These are phyloP conservation scores for Pseudeuparius sepicola DNA, from an alignment of 2,888 invertebrate species.

Conservation along the genomic window DNA sequence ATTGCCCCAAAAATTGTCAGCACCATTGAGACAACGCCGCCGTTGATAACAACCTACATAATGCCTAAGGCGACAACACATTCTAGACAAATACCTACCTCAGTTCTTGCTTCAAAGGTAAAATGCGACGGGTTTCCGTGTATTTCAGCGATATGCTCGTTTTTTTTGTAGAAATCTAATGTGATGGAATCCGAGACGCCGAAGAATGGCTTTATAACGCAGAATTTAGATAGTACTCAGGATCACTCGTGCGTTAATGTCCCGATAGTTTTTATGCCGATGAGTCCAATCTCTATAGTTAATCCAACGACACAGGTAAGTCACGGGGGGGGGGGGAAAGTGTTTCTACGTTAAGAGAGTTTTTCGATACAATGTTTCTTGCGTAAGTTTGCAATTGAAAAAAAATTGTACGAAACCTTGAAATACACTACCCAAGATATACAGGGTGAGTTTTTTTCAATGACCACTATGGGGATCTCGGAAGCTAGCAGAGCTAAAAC, in stretches of 20 bases:
- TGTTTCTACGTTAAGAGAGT: no score
- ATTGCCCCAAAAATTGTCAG: slow-evolving; percentile 25
- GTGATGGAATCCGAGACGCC: slow-evolving; percentile 21
- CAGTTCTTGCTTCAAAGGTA: slow-evolving; percentile 24
- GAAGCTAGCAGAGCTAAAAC: no score
- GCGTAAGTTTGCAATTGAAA: no score
- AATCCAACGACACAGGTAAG: slow-evolving; percentile 33
- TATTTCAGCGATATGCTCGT: not conserved
- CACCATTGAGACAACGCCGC: slow-evolving; percentile 18
- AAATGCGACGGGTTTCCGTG: slow-evolving; percentile 2
- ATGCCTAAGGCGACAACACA: slow-evolving; percentile 20
- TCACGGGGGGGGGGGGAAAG: no score
- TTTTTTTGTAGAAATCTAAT: slow-evolving; percentile 21
- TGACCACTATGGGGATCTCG: no score
- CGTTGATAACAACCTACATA: slow-evolving; percentile 22
- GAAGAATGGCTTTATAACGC: slow-evolving; percentile 21
- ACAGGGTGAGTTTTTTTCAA: no score
- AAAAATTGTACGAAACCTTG: no score
- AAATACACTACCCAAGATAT: no score
- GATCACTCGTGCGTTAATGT: slow-evolving; percentile 27
- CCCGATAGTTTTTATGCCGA: slow-evolving; percentile 33
- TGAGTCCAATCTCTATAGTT: slow-evolving; percentile 35
- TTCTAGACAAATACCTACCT: slow-evolving; percentile 22
- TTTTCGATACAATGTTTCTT: no score
- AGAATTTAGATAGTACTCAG: slow-evolving; percentile 25